Base-by-base conservation (phyloP, 1,140 invertebrate species). In the Dendroctonus valens region DNA sequence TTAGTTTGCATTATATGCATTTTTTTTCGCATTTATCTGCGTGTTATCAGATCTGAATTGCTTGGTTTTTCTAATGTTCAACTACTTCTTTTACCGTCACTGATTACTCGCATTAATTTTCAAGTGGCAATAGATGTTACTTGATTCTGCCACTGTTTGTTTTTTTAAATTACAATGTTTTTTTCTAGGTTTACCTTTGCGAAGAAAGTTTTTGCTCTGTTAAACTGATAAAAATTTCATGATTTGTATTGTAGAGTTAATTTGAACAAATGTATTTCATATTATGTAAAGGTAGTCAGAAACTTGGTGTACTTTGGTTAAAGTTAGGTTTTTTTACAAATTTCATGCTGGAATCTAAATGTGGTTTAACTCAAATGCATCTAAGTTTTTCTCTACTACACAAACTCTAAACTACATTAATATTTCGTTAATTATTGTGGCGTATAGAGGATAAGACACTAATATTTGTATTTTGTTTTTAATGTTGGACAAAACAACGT, bases 401-500 rank as follows among this genome's bases (percentile, higher is more conserved):
- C n/a, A n/a, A n/a, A n/a, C n/a, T n/a, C n/a, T n/a, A 26, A 26
- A 3, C 26, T 26, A 26, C 26, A 26, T 26, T 26, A 26, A 26
- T 26, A 26, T 26, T 26, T 26, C 26, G 26, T 26, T 26, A 26
- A 26, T 26, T 26, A 26, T 26, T 26, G 26, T 26, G 26, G 26
- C 26, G 26, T 26, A 26, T 26, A 26, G 26, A 51, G 11, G 11
- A 48, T 49, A 53, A 62, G 41, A 54, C 11, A 51, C 61, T 64
- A 64, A 64, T 64, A 11, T 40, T 64, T 51, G 48, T 55, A 55
- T 64, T 64, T 64, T 39, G 54, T 64, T 64, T 64, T 64, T 52
- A 64, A 64, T 64, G 61, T 64, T 55, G 61, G 61, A 55, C 61
- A 48, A 8, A n/a, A 60, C 59, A 62, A 52, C 61, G 61, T 61